These are phyloP conservation scores for Heliocidaris tuberculata DNA, from an alignment of 35 echinoderm and acorn worm genomes.

Conservation along the genomic window DNA sequence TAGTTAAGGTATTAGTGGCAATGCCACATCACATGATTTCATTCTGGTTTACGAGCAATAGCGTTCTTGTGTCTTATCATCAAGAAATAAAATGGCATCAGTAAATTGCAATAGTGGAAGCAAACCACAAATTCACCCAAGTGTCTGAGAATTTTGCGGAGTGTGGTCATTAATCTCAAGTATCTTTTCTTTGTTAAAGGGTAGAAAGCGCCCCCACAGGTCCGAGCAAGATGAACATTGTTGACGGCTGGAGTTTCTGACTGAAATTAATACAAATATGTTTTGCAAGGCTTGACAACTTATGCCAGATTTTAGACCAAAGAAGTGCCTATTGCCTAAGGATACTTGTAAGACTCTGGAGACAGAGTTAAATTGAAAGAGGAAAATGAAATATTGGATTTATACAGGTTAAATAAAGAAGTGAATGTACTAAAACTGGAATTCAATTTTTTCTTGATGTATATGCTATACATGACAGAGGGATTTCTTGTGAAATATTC, in stretches of 20 bases:
- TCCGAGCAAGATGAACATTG: slow-evolving; percentile 28
- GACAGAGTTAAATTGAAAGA: neutral
- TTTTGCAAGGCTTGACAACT: slow-evolving; percentile 29
- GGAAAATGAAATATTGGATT: neutral
- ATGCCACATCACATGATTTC: too few relatives aligned
- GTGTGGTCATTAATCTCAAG: neutral
- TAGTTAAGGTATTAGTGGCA: too few relatives aligned
- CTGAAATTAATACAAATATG: neutral
- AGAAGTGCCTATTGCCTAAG: neutral
- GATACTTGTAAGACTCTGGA: neutral
- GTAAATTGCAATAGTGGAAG: slow-evolving; percentile 3
- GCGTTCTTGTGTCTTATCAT: neutral
- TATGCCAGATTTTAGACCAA: neutral
- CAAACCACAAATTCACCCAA: neutral
- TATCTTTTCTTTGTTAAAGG: slow-evolving; percentile 26
- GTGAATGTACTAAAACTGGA: too few relatives aligned
- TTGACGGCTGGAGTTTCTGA: slow-evolving; percentile 20
- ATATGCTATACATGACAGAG: too few relatives aligned
- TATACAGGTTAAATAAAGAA: neutral
- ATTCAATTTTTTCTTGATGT: too few relatives aligned
- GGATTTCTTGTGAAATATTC: too few relatives aligned
- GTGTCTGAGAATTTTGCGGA: neutral
- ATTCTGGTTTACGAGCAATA: too few relatives aligned
- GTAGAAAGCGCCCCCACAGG: slow-evolving; percentile 32
- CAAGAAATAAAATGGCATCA: neutral